Evolutionary conservation across 2,113 vertebrate genomes (phyloP).

Genomic region (human (Homo sapiens)): DNA sequence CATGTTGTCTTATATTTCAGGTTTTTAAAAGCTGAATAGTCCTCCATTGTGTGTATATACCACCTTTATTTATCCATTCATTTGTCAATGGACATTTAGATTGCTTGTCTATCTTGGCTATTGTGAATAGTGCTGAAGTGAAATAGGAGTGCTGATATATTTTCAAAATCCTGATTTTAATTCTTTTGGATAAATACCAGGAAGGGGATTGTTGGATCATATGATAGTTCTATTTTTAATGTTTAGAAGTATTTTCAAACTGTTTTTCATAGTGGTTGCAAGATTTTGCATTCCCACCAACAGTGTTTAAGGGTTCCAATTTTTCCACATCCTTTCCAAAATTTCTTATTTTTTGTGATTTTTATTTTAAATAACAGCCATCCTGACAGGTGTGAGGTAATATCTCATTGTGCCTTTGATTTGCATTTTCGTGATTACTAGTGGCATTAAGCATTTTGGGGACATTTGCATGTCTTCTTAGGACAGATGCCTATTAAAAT

Average conservation of each 20-base stretch:
- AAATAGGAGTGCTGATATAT: background rate
- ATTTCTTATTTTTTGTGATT: background rate
- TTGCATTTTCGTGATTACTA: background rate
- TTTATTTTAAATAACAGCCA: background rate
- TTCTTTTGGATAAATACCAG: background rate
- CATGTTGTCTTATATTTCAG: background rate
- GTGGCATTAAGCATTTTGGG: background rate
- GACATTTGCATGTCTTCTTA: background rate
- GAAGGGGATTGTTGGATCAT: background rate
- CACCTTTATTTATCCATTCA: background rate
- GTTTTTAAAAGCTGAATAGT: background rate
- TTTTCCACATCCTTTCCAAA: background rate
- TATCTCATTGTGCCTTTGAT: background rate
- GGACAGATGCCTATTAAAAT: background rate
- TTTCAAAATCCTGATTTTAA: background rate
- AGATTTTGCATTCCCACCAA: background rate
- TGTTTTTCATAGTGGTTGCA: background rate
- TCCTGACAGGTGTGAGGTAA: background rate
- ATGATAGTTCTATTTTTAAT: background rate
- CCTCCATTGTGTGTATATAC: background rate
- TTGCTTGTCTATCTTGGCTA: background rate
- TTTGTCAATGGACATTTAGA: background rate
- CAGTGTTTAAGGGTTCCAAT: background rate
- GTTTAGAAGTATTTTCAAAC: background rate
- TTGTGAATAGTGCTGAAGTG: background rate